A percentile compares a stretch with the other conserved stretches of the same genome.
These are phyloP conservation scores for Bubalus kerabau DNA, from an alignment of 2,113 vertebrate species.

Conservation along the genomic window DNA sequence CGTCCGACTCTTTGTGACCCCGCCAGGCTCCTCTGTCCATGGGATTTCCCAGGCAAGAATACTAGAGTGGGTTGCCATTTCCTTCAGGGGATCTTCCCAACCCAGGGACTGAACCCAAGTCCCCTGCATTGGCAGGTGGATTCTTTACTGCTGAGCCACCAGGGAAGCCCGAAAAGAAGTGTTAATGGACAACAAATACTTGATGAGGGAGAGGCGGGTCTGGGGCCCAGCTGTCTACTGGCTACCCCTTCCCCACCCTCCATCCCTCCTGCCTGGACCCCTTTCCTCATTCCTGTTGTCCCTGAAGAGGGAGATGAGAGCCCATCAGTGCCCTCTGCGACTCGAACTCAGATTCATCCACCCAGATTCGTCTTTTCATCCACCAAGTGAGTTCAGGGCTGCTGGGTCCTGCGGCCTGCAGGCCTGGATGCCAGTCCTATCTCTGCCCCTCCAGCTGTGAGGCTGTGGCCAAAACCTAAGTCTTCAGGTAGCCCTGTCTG, in stretches of 20 bases:
- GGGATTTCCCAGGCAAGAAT: not conserved
- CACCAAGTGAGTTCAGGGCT: not conserved
- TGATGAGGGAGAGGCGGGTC: not conserved
- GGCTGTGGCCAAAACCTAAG: not conserved
- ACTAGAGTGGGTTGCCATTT: not conserved
- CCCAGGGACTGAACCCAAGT: not conserved
- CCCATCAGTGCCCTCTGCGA: not conserved
- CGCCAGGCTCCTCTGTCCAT: not conserved
- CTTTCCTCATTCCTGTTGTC: not conserved
- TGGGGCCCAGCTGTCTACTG: not conserved
- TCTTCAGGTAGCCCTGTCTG: rapidly evolving
- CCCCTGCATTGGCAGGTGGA: not conserved
- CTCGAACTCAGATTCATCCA: not conserved
- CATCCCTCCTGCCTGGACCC: not conserved
- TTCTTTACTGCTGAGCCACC: not conserved
- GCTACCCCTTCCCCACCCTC: not conserved
- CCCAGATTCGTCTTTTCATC: not conserved
- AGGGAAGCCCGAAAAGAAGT: not conserved
- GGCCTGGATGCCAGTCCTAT: not conserved
- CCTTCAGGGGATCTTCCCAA: not conserved
- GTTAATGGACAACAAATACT: not conserved
- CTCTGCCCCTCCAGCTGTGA: not conserved
- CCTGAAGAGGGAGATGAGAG: not conserved
- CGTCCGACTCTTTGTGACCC: not conserved
- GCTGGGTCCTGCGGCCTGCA: no score